Percentiles rank a stretch among this genome's conserved stretches.
phyloP scores from a whole-genome alignment of 2,797 vertebrate species.

The Coluber constrictor region DNA sequence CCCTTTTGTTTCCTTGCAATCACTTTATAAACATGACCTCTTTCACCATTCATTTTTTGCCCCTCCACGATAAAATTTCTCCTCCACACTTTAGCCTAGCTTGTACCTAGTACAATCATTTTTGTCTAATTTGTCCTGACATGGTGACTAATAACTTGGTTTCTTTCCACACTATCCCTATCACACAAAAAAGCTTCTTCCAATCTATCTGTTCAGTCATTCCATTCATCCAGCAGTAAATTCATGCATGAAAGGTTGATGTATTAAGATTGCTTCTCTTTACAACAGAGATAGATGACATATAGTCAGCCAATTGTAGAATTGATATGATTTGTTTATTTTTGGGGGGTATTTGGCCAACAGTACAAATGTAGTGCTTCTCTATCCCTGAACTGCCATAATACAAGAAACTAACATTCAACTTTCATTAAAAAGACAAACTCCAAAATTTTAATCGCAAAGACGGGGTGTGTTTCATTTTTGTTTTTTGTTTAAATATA shows the following conservation, averaged over 20 bases:
- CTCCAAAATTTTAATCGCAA: not conserved
- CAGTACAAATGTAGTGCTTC: not conserved
- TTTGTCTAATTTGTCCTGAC: not conserved
- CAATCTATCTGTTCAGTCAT: not conserved
- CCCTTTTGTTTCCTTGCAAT: constrained; percentile 5
- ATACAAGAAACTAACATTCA: not conserved
- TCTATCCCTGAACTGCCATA: not conserved
- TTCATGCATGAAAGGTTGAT: not conserved
- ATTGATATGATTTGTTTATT: not conserved
- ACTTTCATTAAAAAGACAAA: not conserved
- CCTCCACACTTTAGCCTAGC: not conserved
- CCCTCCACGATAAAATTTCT: not conserved
- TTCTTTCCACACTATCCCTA: not conserved
- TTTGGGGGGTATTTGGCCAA: not conserved
- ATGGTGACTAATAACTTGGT: not conserved
- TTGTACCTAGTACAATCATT: not conserved
- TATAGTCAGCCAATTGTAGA: not conserved
- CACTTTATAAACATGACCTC: not conserved
- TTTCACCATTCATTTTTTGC: not conserved
- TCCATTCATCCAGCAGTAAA: not conserved
- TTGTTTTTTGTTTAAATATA: not conserved
- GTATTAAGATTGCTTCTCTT: not conserved
- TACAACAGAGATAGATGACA: not conserved
- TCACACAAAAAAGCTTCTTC: not conserved
- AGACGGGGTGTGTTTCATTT: not conserved